Percentiles rank a stretch among this genome's conserved stretches.
phyloP scores from a whole-genome alignment of 2,797 vertebrate species.

The Salarias fasciatus region DNA sequence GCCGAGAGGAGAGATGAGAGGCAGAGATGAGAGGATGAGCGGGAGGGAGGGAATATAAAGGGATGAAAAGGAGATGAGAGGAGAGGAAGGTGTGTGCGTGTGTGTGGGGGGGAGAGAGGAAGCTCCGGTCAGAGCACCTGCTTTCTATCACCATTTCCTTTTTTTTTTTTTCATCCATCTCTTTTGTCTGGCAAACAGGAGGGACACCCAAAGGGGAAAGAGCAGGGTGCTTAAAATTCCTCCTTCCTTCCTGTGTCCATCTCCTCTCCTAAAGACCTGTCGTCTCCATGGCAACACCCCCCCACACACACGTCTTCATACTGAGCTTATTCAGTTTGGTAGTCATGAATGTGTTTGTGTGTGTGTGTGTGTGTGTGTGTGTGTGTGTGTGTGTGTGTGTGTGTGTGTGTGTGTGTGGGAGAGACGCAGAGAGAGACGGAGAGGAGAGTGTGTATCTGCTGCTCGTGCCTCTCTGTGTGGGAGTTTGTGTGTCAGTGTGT shows the following conservation, averaged over 20 bases:
- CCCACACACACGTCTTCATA: slow-evolving; percentile 74
- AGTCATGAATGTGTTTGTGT: slow-evolving; percentile 56
- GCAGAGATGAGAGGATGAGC: slow-evolving; percentile 15
- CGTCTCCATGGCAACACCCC: slow-evolving; percentile 75
- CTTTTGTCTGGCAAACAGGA: slow-evolving; percentile 69
- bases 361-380: slow-evolving; percentile 25
- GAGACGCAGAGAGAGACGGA: slow-evolving; percentile 7
- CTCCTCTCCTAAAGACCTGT: slow-evolving; percentile 74
- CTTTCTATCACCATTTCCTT: slow-evolving; percentile 60
- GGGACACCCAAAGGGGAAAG: slow-evolving; percentile 66
- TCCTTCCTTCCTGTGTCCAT: slow-evolving; percentile 81
- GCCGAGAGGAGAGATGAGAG: slow-evolving; percentile 40
- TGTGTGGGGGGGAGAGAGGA: slow-evolving; percentile 70
- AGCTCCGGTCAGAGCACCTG: slow-evolving; percentile 79
- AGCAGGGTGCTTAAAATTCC: slow-evolving; percentile 73
- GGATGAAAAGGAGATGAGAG: slow-evolving; percentile 56
- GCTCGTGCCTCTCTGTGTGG: slow-evolving; percentile 32
- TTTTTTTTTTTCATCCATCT: slow-evolving; percentile 57
- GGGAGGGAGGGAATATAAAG: slow-evolving; percentile 46
- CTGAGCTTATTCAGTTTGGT: slow-evolving; percentile 73
- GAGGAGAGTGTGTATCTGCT: slow-evolving; percentile 22
- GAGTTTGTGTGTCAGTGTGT: slow-evolving; percentile 41
- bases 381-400: slow-evolving; percentile 31
- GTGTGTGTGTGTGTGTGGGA: slow-evolving; percentile 27
- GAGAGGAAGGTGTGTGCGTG: slow-evolving; percentile 17